Evolutionary conservation across 2,888 invertebrate genomes (phyloP).

Genomic region (Spilarctia lutea): DNA sequence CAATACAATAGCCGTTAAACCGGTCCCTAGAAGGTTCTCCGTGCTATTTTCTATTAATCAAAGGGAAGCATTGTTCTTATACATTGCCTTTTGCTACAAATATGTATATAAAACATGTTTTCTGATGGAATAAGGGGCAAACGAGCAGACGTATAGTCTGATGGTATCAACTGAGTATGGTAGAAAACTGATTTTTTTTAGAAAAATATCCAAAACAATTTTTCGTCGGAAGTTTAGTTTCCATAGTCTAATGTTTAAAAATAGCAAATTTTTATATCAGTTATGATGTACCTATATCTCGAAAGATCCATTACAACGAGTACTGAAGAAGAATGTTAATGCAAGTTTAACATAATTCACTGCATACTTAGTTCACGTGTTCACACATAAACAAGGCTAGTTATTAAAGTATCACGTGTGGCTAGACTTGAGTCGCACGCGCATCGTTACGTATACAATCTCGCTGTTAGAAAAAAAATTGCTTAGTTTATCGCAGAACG

Average conservation of each 20-base stretch:
- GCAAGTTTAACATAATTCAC: not conserved
- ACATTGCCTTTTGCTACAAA: not conserved
- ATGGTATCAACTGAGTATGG: not conserved
- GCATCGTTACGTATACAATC: not conserved
- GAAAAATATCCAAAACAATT: not conserved
- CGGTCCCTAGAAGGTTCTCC: conserved; percentile 24
- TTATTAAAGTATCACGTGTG: conserved; percentile 11
- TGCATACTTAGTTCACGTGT: conserved; percentile 7
- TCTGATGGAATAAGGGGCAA: no score
- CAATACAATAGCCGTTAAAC: conserved; percentile 16
- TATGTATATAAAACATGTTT: no score
- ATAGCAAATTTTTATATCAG: no score
- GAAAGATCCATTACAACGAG: not conserved
- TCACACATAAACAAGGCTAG: conserved; percentile 4
- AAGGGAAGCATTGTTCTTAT: not conserved
- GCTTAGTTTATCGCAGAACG: not conserved
- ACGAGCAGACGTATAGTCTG: no score
- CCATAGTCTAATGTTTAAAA: not conserved
- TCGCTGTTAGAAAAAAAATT: conserved; percentile 2
- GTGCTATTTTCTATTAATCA: conserved; percentile 13
- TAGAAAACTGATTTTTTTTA: not conserved
- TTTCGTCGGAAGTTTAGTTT: not conserved
- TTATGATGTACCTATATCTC: not conserved
- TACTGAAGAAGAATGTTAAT: not conserved
- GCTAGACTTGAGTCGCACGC: not conserved